Evolutionary conservation across 2,797 vertebrate species (phyloP), one percentile per base, ranked within the genome.

Genomic region (Orientallactaga sibirica): DNA sequence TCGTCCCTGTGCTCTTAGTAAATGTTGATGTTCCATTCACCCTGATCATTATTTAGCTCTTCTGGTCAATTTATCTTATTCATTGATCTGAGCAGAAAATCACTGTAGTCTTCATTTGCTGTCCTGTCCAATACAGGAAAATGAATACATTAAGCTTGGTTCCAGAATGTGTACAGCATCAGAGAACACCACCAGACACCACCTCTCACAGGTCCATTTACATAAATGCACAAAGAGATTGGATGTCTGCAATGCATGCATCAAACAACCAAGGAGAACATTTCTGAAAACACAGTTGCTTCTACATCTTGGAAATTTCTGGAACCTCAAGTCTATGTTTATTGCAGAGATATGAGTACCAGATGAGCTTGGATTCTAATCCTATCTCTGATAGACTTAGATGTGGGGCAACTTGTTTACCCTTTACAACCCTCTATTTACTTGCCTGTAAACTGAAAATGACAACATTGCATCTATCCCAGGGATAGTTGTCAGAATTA

Each of bases 71-170:
- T 98, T 97, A 92, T 98, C 97, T 98, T 97, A 94, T 95, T 97
- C 98, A 98, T 97, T 98, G 98, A 97, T 92, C 95, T 84, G 80
- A 98, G 94, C 97, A 98, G 96, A 97, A 98, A 98, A 98, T 98
- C 98, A 97, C 96, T 98, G 79, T 77, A 91, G 94, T 98, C 96
- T 97, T 98, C 97, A 97, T 98, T 98, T 98, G 96, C 97, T 86
- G 85, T 98, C 97, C 97, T 92, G 92, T 96, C 97, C 14, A 27
- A 97, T 96, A 96, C 75, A 85, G 93, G 90, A 76, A 90, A 94
- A 77, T 15, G 19, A 64, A 62, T 25, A 7, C 52, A 48, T 84
- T 73, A 86, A 68, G 2, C 71, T 93, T 93, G 20, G 18, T 85
- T 90, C 90, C 18, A 70, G 41, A 89, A 83, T 58, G 43, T 48